Conservation (phyloP, 2,797 vertebrate genomes). For the Alfaro cultratus region DNA sequence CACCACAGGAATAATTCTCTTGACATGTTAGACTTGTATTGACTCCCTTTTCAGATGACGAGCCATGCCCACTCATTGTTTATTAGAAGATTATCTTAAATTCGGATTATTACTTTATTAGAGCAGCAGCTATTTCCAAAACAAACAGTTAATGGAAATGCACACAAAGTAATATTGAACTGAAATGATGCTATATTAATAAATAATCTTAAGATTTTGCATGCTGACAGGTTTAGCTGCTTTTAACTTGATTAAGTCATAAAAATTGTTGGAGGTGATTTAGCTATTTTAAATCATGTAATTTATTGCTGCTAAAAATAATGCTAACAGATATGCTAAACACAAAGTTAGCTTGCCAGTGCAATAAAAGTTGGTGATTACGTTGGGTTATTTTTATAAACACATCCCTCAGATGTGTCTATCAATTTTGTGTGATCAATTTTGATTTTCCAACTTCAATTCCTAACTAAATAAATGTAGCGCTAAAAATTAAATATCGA, state of each 20-base stretch:
- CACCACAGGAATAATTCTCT: conserved; percentile 93
- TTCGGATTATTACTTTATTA: conserved; percentile 39
- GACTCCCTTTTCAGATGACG: conserved; percentile 87
- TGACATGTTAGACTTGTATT: conserved; percentile 90
- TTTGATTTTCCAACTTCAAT: neutral
- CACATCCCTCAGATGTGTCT: neutral
- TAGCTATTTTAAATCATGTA: conserved; percentile 5
- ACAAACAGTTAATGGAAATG: conserved; percentile 13
- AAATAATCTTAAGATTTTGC: conserved; percentile 52
- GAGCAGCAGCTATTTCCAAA: conserved; percentile 39
- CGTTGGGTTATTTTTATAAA: neutral
- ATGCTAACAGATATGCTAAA: conserved; percentile 1
- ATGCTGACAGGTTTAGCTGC: conserved; percentile 35
- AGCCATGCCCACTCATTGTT: conserved; percentile 91
- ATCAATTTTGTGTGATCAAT: neutral
- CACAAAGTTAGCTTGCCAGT: neutral
- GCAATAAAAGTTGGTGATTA: neutral
- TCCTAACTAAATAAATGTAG: neutral
- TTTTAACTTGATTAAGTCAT: conserved; percentile 10
- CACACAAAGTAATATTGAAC: conserved; percentile 27
- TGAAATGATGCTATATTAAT: conserved; percentile 11
- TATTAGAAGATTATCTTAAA: conserved; percentile 48
- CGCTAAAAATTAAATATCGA: neutral
- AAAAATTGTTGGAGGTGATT: conserved; percentile 2
- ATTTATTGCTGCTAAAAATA: neutral